Conservation (phyloP, 2,797 vertebrate genomes). For the Amazona ochrocephala region DNA sequence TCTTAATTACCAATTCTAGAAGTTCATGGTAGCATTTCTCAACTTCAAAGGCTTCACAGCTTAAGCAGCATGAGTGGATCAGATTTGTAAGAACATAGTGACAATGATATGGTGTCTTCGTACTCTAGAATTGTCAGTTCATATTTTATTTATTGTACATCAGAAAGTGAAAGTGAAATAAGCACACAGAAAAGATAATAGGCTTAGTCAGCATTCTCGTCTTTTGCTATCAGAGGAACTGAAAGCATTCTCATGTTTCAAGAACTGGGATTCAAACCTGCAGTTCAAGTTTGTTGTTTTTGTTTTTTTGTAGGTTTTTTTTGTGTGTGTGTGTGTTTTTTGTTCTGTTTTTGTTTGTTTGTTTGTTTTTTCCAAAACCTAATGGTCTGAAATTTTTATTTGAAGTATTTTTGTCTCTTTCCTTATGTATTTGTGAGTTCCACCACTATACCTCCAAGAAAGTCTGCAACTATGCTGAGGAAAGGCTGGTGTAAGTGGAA, state of each 20-base stretch:
- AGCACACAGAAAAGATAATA: conserved; percentile 40
- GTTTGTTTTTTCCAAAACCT: background rate
- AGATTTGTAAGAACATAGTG: conserved; percentile 60
- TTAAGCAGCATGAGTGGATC: conserved; percentile 56
- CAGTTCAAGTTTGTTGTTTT: background rate
- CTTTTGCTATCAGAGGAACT: conserved; percentile 5
- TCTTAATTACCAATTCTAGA: conserved; percentile 77
- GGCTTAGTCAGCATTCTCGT: conserved; percentile 49
- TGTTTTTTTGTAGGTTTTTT: background rate
- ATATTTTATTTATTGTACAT: conserved; percentile 74
- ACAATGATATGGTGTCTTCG: conserved; percentile 66
- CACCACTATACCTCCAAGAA: background rate
- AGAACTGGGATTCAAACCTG: background rate
- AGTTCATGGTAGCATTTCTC: conserved; percentile 66
- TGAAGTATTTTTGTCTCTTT: background rate
- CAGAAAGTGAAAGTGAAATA: conserved; percentile 69
- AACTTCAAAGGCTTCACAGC: conserved; percentile 75
- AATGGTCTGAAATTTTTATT: background rate
- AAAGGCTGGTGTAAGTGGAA: background rate
- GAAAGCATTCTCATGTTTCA: conserved; percentile 41
- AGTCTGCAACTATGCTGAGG: background rate
- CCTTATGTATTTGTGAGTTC: background rate
- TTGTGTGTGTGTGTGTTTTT: too few species aligned
- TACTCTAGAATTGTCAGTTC: conserved; percentile 67
- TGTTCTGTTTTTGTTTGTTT: background rate